These are phyloP conservation scores for Varanus komodoensis DNA, from an alignment of 2,113 vertebrate genomes.

Conservation along the genomic window DNA sequence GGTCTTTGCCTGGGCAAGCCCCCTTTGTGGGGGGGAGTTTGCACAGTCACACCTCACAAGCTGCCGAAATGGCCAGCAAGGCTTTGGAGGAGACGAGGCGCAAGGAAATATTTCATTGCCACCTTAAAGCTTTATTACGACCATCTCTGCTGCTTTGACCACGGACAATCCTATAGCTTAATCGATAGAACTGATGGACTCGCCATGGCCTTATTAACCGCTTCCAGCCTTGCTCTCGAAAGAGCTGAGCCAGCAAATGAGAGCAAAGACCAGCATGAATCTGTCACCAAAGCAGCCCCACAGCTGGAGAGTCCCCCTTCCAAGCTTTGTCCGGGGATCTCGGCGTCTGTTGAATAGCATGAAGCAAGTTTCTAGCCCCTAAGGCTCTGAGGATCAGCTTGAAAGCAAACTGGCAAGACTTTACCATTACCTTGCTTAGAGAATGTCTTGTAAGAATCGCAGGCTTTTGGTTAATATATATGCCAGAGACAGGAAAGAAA, in stretches of 20 bases:
- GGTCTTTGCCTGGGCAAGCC: not conserved
- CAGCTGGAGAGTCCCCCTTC: too few relatives aligned
- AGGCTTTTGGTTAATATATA: not conserved
- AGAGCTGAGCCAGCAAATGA: not conserved
- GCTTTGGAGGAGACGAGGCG: not conserved
- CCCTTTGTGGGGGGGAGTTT: too few relatives aligned
- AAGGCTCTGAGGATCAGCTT: not conserved
- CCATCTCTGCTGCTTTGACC: slow-evolving; percentile 35
- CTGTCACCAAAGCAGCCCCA: not conserved
- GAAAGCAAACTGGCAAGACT: not conserved
- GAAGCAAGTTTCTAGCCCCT: not conserved
- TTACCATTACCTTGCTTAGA: not conserved
- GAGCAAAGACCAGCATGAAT: not conserved
- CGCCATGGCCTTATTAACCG: not conserved
- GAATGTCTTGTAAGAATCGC: not conserved
- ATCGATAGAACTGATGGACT: slow-evolving; percentile 44
- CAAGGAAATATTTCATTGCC: slow-evolving; percentile 18
- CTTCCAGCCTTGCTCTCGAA: slow-evolving; percentile 17
- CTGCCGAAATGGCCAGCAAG: slow-evolving; percentile 15
- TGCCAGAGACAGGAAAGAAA: not conserved
- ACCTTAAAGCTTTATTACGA: slow-evolving; percentile 36
- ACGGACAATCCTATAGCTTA: slow-evolving; percentile 39
- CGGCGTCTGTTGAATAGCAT: not conserved
- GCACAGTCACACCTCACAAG: accelerated
- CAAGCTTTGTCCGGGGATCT: not conserved